A percentile compares a stretch with the other conserved stretches of the same genome.
These are phyloP conservation scores for Drosophila suboccidentalis DNA, from an alignment of 2,888 invertebrate species.

Conservation along the genomic window DNA sequence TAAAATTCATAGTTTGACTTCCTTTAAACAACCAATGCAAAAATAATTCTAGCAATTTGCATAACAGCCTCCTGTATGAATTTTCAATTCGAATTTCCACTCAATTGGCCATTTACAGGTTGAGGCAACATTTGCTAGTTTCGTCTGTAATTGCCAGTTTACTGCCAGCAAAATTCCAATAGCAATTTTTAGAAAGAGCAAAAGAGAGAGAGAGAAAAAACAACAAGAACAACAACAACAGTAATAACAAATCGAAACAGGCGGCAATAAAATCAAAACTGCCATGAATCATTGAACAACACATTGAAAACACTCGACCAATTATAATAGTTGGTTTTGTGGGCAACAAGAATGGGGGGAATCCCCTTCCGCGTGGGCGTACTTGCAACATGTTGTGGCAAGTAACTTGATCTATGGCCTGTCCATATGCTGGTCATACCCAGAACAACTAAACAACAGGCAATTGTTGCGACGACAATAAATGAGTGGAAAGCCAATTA, in stretches of 20 bases:
- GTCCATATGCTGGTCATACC: constrained; percentile 40
- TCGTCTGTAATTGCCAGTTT: constrained; percentile 45
- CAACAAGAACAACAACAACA: background rate
- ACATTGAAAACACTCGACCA: constrained; percentile 66
- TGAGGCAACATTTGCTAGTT: constrained; percentile 21
- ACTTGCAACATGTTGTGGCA: constrained; percentile 19
- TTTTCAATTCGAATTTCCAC: constrained; percentile 45
- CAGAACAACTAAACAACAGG: constrained; percentile 31
- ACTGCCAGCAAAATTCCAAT: constrained; percentile 20
- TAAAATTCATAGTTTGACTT: background rate
- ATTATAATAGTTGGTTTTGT: constrained; percentile 62
- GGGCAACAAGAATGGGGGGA: constrained; percentile 1
- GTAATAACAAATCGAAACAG: constrained; percentile 17
- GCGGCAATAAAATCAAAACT: constrained; percentile 67
- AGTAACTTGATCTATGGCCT: constrained; percentile 63
- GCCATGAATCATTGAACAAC: constrained; percentile 76
- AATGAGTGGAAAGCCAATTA: constrained; percentile 74
- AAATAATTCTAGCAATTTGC: constrained; percentile 31
- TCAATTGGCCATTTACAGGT: constrained; percentile 43
- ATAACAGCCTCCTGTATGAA: constrained; percentile 33
- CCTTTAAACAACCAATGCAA: background rate
- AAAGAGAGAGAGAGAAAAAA: background rate
- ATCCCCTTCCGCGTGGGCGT: constrained; percentile 13
- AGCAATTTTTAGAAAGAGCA: constrained; percentile 16
- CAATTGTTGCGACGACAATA: constrained; percentile 59